Percentiles rank a stretch among this genome's conserved stretches.
Conservation (phyloP, 2,888 invertebrate genomes). For the Lamellibrachia satsuma region DNA sequence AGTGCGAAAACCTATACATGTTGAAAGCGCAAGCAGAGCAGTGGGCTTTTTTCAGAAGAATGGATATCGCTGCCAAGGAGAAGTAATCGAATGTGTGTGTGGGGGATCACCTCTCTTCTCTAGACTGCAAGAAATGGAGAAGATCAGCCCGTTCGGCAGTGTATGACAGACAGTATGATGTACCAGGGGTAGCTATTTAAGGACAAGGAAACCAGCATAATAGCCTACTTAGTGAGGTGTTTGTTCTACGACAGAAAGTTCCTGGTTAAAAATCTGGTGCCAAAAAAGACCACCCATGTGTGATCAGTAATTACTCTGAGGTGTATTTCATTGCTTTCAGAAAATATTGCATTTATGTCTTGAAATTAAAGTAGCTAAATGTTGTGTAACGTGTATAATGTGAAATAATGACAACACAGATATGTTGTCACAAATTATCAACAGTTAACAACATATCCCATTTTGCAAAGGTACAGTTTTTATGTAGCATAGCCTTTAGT, state of each 20-base stretch:
- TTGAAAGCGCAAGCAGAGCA: conserved; percentile 23
- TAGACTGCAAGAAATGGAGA: conserved; percentile 27
- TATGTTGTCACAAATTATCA: not conserved
- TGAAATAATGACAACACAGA: not conserved
- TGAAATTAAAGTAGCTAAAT: not conserved
- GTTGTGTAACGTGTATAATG: not conserved
- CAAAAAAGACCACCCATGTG: too few relatives aligned
- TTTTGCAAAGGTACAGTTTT: not conserved
- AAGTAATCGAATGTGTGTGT: conserved; percentile 20
- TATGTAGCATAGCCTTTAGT: not conserved
- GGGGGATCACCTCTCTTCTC: conserved; percentile 26
- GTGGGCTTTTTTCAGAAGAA: conserved; percentile 24
- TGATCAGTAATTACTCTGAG: not conserved
- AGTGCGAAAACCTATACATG: conserved; percentile 13
- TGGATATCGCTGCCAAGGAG: conserved; percentile 18
- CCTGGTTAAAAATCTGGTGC: too few relatives aligned
- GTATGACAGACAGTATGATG: not conserved
- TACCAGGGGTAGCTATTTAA: not conserved
- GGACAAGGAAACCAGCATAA: not conserved
- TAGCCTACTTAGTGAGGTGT: not conserved
- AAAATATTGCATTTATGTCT: not conserved
- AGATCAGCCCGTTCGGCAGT: not conserved
- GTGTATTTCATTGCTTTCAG: not conserved
- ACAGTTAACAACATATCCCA: not conserved
- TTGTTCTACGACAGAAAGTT: not conserved